Conservation (phyloP, 37 sponge, comb jelly and placozoan genomes). For the Halisarca cf. caerulea region DNA sequence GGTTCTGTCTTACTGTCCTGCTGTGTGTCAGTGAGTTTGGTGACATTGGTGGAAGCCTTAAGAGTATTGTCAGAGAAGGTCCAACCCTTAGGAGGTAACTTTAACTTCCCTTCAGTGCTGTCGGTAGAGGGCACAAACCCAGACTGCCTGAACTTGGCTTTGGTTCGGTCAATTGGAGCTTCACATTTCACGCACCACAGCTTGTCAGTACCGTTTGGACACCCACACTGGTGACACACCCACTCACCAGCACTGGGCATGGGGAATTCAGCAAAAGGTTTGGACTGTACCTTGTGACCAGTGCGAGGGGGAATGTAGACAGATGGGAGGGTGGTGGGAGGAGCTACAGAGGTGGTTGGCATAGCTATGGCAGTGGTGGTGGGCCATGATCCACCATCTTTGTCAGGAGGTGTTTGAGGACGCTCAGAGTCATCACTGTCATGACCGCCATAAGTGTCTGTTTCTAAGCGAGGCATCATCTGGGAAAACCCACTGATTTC, state of each 20-base stretch:
- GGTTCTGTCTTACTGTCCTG: too few relatives aligned
- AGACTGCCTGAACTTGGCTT: neutral
- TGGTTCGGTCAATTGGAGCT: neutral
- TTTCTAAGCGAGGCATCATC: neutral
- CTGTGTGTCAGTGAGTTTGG: too few relatives aligned
- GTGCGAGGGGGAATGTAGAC: neutral
- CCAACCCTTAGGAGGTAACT: constrained; percentile 12
- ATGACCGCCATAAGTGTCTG: neutral
- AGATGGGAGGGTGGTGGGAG: neutral
- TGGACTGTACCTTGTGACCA: neutral
- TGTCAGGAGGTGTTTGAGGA: neutral
- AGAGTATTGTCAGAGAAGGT: too few relatives aligned
- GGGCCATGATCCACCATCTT: neutral
- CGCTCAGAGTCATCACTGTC: neutral
- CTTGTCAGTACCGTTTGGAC: neutral
- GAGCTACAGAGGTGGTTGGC: too few relatives aligned
- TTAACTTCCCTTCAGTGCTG: neutral
- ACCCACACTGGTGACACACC: constrained; percentile 1
- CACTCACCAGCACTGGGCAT: constrained; percentile 15
- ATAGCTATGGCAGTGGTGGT: too few relatives aligned
- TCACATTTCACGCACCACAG: neutral
- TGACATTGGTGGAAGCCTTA: too few relatives aligned
- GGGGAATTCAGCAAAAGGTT: neutral
- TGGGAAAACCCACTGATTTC: neutral
- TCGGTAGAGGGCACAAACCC: neutral